phyloP scores from a whole-genome alignment of 2,113 vertebrate species.

The Salvelinus sp. region DNA sequence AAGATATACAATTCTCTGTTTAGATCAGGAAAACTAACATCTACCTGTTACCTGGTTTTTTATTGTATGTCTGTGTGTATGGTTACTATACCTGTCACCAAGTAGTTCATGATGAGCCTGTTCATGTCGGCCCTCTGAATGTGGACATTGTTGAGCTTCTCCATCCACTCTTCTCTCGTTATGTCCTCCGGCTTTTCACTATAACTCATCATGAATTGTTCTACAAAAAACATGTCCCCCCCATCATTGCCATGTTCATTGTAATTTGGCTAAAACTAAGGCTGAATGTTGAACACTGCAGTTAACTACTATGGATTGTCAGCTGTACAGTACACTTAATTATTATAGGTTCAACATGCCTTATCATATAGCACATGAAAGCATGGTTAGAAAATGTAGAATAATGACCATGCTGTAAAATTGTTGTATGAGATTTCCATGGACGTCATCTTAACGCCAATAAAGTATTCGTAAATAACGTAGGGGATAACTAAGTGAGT shows the following conservation, averaged over 20 bases:
- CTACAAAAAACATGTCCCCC: neutral
- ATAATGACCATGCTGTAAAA: no score
- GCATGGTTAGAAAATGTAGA: no score
- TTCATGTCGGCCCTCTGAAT: constrained; percentile 99
- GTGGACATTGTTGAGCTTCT: constrained; percentile 96
- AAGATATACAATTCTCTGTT: neutral
- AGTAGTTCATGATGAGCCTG: constrained; percentile 97
- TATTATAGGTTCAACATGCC: no score
- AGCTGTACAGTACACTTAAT: no score
- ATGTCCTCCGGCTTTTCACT: constrained; percentile 96
- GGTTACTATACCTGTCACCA: constrained; percentile 85
- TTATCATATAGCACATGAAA: no score
- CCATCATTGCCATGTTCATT: no score
- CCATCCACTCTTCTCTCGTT: constrained; percentile 98
- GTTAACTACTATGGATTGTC: neutral
- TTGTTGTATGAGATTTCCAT: no score
- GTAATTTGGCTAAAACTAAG: no score
- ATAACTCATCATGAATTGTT: constrained; percentile 85
- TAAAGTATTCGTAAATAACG: neutral
- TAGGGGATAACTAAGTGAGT: no score
- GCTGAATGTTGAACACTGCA: no score
- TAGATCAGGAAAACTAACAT: neutral
- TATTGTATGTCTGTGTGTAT: neutral
- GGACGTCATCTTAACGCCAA: neutral
- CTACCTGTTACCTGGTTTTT: no score